Evolutionary conservation across 2,797 vertebrate species (phyloP).

Genomic region (Hapalemur alaotrensis): DNA sequence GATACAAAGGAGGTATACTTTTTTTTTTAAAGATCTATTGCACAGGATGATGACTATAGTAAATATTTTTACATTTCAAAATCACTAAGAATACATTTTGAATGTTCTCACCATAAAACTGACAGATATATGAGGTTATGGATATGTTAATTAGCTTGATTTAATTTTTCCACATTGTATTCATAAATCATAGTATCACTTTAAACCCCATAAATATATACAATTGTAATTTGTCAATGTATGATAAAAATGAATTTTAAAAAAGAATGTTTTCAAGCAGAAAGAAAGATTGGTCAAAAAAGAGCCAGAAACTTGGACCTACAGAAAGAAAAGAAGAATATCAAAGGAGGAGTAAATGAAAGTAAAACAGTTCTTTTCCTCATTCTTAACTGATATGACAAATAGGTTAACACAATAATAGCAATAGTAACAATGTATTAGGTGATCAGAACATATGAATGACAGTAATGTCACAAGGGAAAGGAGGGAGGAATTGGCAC

Average conservation of each 20-base stretch:
- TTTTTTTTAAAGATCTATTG: too few relatives aligned
- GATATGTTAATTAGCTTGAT: background rate
- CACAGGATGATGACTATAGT: too few relatives aligned
- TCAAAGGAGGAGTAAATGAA: background rate
- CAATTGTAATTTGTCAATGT: background rate
- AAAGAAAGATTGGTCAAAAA: background rate
- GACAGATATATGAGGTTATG: background rate
- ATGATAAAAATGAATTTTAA: too few relatives aligned
- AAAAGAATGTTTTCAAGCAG: background rate
- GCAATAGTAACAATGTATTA: background rate
- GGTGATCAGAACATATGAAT: background rate
- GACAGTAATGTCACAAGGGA: background rate
- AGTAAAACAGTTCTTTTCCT: background rate
- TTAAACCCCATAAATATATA: background rate
- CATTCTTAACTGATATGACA: background rate
- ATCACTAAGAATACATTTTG: too few relatives aligned
- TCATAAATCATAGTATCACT: background rate
- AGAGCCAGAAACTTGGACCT: background rate
- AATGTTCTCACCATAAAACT: too few relatives aligned
- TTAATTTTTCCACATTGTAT: background rate
- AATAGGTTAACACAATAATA: background rate
- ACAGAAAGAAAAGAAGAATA: background rate
- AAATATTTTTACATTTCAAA: background rate
- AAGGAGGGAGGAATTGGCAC: background rate
- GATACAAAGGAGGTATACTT: too few relatives aligned